Percentiles rank a stretch among this genome's conserved stretches.
These are phyloP conservation scores for Myotis findleyi DNA, from an alignment of 2,797 vertebrate species.

Conservation along the genomic window DNA sequence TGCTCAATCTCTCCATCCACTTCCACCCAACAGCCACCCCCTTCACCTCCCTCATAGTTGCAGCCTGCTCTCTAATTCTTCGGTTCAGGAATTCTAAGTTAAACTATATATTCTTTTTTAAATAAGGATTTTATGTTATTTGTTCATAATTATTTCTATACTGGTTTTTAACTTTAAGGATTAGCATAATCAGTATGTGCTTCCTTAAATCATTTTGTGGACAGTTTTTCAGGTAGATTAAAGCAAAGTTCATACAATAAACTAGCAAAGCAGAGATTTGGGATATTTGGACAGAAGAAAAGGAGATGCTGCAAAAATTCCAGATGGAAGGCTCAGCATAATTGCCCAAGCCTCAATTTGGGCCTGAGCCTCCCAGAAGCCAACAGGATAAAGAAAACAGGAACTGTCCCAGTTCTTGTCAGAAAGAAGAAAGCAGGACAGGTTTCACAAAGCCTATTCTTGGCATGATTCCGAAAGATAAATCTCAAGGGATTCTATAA, in stretches of 20 bases:
- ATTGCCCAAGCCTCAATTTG: not conserved
- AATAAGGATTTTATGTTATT: slow-evolving; percentile 7
- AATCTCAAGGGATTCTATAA: not conserved
- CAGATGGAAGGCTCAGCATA: not conserved
- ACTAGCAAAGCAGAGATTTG: not conserved
- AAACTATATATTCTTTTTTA: not conserved
- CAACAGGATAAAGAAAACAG: not conserved
- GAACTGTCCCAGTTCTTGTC: not conserved
- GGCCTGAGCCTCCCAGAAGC: not conserved
- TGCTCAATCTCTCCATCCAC: not conserved
- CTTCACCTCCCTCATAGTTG: no score
- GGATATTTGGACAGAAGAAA: not conserved
- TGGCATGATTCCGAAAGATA: not conserved
- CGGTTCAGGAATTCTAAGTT: not conserved
- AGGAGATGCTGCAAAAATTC: not conserved
- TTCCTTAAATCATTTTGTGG: slow-evolving; percentile 10
- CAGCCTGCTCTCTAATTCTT: not conserved
- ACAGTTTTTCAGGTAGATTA: not conserved
- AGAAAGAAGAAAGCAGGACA: not conserved
- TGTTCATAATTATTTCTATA: not conserved
- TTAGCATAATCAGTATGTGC: not conserved
- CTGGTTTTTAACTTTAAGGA: not conserved
- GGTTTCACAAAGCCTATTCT: not conserved
- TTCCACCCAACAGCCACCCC: not conserved
- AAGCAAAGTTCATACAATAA: slow-evolving; percentile 5